Conservation (phyloP, 2,888 invertebrate genomes). For the Brachypalpus laphriformis region DNA sequence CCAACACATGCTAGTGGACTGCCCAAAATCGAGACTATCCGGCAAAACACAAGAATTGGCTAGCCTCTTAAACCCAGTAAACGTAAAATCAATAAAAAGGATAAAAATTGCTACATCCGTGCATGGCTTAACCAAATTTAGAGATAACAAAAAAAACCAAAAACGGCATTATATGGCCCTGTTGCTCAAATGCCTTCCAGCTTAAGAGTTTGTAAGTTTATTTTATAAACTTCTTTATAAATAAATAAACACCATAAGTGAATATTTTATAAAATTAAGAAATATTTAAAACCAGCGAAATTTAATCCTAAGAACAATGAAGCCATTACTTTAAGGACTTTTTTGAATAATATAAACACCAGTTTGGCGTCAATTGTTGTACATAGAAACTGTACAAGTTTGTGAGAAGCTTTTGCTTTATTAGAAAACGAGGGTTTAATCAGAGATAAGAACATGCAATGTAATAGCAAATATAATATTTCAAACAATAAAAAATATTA, state of each 20-base stretch:
- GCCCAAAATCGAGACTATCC: no score
- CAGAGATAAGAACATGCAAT: neutral
- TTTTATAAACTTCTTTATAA: no score
- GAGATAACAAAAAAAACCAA: no score
- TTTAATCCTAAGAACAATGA: neutral
- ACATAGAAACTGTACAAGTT: neutral
- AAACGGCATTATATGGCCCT: no score
- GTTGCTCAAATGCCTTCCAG: no score
- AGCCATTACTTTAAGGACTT: neutral
- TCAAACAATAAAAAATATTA: neutral
- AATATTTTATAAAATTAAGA: neutral
- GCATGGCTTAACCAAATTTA: no score
- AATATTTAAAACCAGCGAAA: conserved; percentile 5
- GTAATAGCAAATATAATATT: neutral
- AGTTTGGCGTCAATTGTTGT: neutral
- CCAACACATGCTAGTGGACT: no score
- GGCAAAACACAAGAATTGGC: no score
- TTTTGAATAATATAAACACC: conserved; percentile 2
- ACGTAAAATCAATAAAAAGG: no score
- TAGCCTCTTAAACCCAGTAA: no score
- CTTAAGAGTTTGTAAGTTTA: no score
- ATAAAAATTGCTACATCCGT: no score
- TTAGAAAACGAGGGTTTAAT: neutral
- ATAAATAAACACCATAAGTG: neutral
- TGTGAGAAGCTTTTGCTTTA: neutral